Evolutionary conservation across 1,140 invertebrate species (phyloP), one percentile per base, ranked within the genome.

Genomic region (Drosophila sturtevanti): DNA sequence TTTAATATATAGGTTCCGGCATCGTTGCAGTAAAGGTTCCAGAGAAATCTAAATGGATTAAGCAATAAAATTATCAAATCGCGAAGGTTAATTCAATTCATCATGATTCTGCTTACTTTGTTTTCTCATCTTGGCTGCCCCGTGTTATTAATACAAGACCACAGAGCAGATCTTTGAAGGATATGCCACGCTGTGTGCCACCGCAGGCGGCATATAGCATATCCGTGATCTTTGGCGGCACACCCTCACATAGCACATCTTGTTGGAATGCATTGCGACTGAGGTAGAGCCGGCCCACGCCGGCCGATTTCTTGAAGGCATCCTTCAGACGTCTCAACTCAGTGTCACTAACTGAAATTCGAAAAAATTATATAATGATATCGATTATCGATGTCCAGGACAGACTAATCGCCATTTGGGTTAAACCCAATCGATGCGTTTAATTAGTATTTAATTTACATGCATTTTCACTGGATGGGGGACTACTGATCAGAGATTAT

Each of bases 1-100:
- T 95, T 95, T 48, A 94, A 93, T 31, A 97, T 95, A 82, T 95
- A 94, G n/a, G 94, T 94, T 52, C 95, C 95, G 73, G 94, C 94
- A 79, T 97, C 96, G 54, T 96, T 97, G 54, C 95, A 95, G 92
- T 97, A 97, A n/a, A 98, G 92, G 37, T 95, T 95, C 94, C 96
- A 97, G 31, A 97, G 93, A 92, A 97, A 97, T 94, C 94, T 93
- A 92, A 16, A 31, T 35, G 52, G 68, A 1, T 16, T 27, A 18
- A 67, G 22, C 14, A 9, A 38, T 38, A 60, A 6, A 21, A 60
- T 31, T 31, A 22, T 51, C 7, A 3, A 22, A 44, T 41, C 16
- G 6, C 18, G 1, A 48, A n/a, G n/a, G 7, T n/a, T 7, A 31
- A 5, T 0, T 27, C 0, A 14, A 0, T 34, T 11, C 1, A 12